These are phyloP conservation scores for Bradypus variegatus DNA, from an alignment of 2,797 vertebrate species.

Conservation along the genomic window DNA sequence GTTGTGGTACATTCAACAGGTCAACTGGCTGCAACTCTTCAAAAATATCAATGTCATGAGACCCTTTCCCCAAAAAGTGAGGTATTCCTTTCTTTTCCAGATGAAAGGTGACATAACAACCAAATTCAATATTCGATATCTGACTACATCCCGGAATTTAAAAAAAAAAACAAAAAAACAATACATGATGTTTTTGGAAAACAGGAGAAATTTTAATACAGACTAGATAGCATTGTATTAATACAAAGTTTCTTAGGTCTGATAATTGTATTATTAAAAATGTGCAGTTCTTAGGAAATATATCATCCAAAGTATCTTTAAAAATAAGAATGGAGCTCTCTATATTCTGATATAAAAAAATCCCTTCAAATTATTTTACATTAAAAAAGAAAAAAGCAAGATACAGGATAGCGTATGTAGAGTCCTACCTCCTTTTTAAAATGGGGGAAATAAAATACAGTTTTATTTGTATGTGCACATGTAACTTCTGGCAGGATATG, in stretches of 20 bases:
- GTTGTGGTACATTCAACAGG: not conserved
- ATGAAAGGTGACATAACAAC: not conserved
- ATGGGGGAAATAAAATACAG: not conserved
- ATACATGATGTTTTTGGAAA: not conserved
- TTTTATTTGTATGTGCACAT: not conserved
- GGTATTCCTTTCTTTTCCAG: not conserved
- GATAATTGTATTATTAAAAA: constrained; percentile 16
- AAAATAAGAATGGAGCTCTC: not conserved
- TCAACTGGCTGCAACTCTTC: not conserved
- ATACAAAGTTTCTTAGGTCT: not conserved
- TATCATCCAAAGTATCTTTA: not conserved
- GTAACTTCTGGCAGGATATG: not conserved
- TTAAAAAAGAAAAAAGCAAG: not conserved
- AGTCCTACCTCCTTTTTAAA: not conserved
- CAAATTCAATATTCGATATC: not conserved
- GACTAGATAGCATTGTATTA: not conserved
- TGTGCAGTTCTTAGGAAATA: not conserved
- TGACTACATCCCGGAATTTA: not conserved
- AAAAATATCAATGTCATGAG: not conserved
- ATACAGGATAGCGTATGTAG: not conserved
- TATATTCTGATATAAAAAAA: not conserved
- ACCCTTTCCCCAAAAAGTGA: not conserved
- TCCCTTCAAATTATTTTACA: not conserved
- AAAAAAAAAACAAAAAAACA: not conserved
- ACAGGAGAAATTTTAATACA: not conserved